Conservation (phyloP, 2,888 invertebrate species). For the Dolomedes plantarius region DNA sequence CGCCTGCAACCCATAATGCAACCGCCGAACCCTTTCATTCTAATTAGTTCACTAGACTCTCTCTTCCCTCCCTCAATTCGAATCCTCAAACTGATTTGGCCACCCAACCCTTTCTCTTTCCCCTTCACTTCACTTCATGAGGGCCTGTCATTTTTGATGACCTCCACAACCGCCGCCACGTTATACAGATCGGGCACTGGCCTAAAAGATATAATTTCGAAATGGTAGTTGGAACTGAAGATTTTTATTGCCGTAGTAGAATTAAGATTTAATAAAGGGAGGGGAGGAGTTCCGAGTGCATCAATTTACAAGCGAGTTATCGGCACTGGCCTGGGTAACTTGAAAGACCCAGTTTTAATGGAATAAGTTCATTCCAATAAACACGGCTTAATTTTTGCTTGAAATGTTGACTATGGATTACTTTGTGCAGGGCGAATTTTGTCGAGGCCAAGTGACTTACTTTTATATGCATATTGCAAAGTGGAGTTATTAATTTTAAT, state of each 20-base stretch:
- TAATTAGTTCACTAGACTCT: background rate
- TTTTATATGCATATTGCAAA: no score
- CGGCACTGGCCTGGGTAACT: background rate
- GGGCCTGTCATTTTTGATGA: background rate
- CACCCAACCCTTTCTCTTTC: background rate
- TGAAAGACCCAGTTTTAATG: background rate
- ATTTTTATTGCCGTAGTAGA: background rate
- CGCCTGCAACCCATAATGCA: background rate
- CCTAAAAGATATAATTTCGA: background rate
- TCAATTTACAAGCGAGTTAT: background rate
- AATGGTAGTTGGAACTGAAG: background rate
- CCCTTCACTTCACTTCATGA: background rate
- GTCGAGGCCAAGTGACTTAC: no score
- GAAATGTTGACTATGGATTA: no score
- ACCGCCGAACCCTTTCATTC: slow-evolving; percentile 11
- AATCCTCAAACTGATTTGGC: background rate
- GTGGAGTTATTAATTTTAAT: no score
- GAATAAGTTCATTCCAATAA: background rate
- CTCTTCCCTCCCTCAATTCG: background rate
- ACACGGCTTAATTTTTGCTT: background rate
- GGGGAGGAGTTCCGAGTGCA: background rate
- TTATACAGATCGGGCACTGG: background rate
- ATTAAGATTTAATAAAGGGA: background rate
- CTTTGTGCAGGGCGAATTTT: no score
- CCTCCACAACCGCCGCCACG: background rate